Percentiles rank a stretch among this genome's conserved stretches.
Conservation (phyloP, 2,113 vertebrate genomes). For the Himantopus leucocephalus region DNA sequence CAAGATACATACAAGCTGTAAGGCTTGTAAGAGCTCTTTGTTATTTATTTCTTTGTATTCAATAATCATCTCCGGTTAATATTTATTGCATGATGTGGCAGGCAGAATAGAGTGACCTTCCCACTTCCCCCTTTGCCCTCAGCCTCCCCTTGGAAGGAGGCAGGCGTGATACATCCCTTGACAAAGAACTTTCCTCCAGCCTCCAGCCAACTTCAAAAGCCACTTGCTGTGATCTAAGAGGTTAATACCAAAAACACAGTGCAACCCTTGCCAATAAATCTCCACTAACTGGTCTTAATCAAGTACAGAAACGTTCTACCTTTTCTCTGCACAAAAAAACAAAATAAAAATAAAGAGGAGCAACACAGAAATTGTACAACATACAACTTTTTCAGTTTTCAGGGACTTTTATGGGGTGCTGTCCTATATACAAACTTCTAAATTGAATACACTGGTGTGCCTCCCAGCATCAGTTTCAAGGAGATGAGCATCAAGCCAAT, state of each 20-base stretch:
- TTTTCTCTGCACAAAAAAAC: background rate
- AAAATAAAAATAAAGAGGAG: background rate
- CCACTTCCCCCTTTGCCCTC: background rate
- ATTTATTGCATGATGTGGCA: background rate
- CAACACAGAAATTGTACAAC: background rate
- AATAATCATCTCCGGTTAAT: background rate
- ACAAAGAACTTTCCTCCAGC: background rate
- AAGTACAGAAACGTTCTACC: background rate
- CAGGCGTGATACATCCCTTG: background rate
- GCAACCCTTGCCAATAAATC: background rate
- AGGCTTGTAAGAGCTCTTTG: background rate
- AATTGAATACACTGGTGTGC: background rate
- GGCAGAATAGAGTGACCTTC: background rate
- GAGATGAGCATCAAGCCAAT: background rate
- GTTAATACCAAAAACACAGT: background rate
- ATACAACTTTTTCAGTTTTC: background rate
- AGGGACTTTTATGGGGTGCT: background rate
- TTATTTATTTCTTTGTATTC: background rate
- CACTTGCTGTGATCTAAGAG: constrained; percentile 52
- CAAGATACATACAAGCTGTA: background rate
- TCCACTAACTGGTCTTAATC: constrained; percentile 5
- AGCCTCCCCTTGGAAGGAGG: background rate
- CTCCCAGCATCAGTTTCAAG: background rate
- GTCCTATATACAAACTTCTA: background rate
- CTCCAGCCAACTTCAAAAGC: constrained; percentile 39